A percentile compares a stretch with the other conserved stretches of the same genome.
These are phyloP conservation scores for Tor tambroides DNA, from an alignment of 2,113 vertebrate species.

Conservation along the genomic window DNA sequence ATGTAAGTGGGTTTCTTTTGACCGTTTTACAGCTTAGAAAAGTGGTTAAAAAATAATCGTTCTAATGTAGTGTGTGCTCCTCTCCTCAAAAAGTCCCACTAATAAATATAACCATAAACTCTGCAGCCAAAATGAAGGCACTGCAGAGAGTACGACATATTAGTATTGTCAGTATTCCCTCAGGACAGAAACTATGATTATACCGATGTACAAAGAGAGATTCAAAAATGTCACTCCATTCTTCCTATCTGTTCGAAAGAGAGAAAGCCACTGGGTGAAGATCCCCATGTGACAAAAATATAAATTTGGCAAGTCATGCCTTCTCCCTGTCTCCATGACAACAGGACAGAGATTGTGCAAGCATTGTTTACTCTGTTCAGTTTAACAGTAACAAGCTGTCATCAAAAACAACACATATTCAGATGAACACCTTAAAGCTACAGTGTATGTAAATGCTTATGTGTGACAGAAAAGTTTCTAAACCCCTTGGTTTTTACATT, in stretches of 20 bases:
- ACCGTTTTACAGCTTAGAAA: not conserved
- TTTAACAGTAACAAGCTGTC: conserved; percentile 20
- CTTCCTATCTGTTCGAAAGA: not conserved
- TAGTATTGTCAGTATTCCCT: not conserved
- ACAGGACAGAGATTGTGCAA: conserved; percentile 31
- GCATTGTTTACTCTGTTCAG: conserved; percentile 3
- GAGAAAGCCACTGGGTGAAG: conserved; percentile 26
- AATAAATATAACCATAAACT: not conserved
- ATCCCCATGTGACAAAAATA: conserved; percentile 54
- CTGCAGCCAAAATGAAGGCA: not conserved
- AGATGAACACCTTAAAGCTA: not conserved
- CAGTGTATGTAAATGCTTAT: not conserved
- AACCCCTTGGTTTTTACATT: not conserved
- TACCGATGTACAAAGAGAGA: not conserved
- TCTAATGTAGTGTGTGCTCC: not conserved
- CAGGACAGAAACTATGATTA: conserved; percentile 5
- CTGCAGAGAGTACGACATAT: not conserved
- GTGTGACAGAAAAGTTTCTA: not conserved
- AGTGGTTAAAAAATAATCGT: not conserved
- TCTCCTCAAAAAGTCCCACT: not conserved
- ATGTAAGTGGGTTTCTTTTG: not conserved
- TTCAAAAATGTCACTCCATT: not conserved
- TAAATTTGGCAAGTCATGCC: conserved; percentile 54
- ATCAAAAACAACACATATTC: conserved; percentile 2
- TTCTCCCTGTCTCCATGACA: conserved; percentile 57